Evolutionary conservation across 2,113 vertebrate species (phyloP).

Genomic region (Eclectus roratus): DNA sequence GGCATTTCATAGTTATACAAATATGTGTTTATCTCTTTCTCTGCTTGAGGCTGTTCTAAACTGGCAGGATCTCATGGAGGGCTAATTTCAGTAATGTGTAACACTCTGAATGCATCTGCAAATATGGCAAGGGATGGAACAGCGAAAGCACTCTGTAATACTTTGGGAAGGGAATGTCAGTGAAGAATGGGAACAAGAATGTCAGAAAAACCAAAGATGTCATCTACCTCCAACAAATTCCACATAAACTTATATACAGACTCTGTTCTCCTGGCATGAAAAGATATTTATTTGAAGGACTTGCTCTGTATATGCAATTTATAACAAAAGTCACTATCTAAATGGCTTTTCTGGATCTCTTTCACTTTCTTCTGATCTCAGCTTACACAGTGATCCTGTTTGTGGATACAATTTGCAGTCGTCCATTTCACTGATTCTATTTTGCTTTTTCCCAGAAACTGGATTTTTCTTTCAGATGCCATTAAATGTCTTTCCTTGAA

Average conservation of each 20-base stretch:
- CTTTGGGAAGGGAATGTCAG: neutral
- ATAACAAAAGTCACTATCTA: neutral
- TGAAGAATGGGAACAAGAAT: neutral
- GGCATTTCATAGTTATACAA: conserved; percentile 55
- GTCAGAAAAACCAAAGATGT: neutral
- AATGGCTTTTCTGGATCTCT: neutral
- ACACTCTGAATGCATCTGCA: conserved; percentile 20
- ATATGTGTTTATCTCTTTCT: conserved; percentile 55
- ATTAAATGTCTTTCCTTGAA: conserved; percentile 26
- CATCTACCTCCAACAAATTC: neutral
- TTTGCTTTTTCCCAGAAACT: neutral
- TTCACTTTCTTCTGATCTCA: neutral
- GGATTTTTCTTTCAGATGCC: conserved; percentile 21
- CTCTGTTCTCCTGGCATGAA: neutral
- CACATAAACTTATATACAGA: neutral
- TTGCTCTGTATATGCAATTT: neutral
- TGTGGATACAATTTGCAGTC: neutral
- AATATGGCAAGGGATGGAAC: neutral
- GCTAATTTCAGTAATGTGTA: conserved; percentile 52
- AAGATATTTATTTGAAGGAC: neutral
- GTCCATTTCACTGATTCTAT: neutral
- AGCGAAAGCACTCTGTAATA: neutral
- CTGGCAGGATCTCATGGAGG: conserved; percentile 47
- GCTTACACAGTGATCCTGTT: neutral
- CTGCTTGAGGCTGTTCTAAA: conserved; percentile 60